Percentiles rank a stretch among this genome's conserved stretches.
Conservation (phyloP, 2,888 invertebrate species). For the Nomada flava region DNA sequence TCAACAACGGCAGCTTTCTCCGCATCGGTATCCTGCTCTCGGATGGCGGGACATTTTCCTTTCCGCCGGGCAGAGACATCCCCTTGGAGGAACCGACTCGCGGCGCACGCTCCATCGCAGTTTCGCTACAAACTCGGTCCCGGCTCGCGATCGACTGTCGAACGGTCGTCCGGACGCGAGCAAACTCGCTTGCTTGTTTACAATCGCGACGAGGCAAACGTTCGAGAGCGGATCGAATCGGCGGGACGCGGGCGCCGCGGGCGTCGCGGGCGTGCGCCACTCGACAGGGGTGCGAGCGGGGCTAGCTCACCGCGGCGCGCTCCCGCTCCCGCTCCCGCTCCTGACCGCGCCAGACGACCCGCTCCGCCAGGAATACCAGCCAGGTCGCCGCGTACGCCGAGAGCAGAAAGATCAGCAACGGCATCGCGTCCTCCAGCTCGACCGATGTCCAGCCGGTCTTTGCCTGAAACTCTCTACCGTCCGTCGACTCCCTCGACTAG, state of each 20-base stretch:
- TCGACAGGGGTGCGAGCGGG: no score
- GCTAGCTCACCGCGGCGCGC: neutral
- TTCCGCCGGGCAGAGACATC: neutral
- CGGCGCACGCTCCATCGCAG: neutral
- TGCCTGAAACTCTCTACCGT: conserved; percentile 44
- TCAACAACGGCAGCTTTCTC: neutral
- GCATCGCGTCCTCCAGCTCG: conserved; percentile 77
- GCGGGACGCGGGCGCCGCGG: no score
- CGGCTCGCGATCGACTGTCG: neutral
- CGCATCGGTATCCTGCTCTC: no score
- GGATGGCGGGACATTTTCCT: conserved; percentile 33
- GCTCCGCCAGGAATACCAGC: conserved; percentile 66
- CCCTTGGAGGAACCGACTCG: neutral
- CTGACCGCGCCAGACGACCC: conserved; percentile 17
- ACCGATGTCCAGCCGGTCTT: conserved; percentile 73
- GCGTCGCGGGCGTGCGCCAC: no score
- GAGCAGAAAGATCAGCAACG: conserved; percentile 73
- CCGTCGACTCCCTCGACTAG: neutral
- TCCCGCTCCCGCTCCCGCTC: no score
- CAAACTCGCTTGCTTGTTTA: conserved; percentile 22
- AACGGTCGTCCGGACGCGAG: conserved; percentile 1
- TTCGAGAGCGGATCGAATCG: neutral
- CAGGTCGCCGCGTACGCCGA: conserved; percentile 66
- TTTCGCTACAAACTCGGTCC: neutral
- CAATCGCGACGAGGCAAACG: neutral